A percentile compares a stretch with the other conserved stretches of the same genome.
These are phyloP conservation scores for Aphidius colemani DNA, from an alignment of 2,888 invertebrate genomes.

Conservation along the genomic window DNA sequence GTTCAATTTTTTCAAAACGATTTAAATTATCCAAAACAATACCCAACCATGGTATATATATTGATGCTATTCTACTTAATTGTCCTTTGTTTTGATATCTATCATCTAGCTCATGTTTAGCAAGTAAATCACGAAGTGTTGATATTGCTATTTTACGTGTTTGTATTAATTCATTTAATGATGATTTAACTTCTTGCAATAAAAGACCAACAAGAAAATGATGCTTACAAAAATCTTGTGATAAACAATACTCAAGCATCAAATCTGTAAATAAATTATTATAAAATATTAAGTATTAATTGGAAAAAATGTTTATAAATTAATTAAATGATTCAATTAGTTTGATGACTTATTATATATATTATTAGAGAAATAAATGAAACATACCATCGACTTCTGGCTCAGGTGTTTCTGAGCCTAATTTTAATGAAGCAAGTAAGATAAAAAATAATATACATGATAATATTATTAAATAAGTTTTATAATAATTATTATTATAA, in stretches of 20 bases:
- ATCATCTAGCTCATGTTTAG: constrained; percentile 94
- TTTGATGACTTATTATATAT: constrained; percentile 30
- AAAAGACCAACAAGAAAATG: constrained; percentile 90
- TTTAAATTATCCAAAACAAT: constrained; percentile 87
- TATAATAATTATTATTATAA: constrained; percentile 24
- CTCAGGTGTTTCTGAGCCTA: constrained; percentile 65
- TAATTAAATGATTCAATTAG: constrained; percentile 34
- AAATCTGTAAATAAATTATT: constrained; percentile 42
- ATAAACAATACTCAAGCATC: constrained; percentile 68
- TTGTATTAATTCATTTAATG: constrained; percentile 83
- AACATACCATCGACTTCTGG: constrained; percentile 61
- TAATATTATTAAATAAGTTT: constrained; percentile 25
- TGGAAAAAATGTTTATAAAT: constrained; percentile 27
- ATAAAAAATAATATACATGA: constrained; percentile 48
- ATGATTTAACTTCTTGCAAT: constrained; percentile 84
- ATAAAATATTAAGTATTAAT: constrained; percentile 20
- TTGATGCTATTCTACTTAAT: constrained; percentile 80
- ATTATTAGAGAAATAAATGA: constrained; percentile 25
- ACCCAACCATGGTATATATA: constrained; percentile 91
- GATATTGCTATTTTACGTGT: constrained; percentile 80
- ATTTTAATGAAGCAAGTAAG: constrained; percentile 38
- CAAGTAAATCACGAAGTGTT: constrained; percentile 82
- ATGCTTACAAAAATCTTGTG: constrained; percentile 85
- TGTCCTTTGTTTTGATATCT: constrained; percentile 83
- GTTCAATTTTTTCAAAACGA: constrained; percentile 64